Evolutionary conservation across 2,797 vertebrate genomes (phyloP).

Genomic region (Schizothorax lantsangensis): DNA sequence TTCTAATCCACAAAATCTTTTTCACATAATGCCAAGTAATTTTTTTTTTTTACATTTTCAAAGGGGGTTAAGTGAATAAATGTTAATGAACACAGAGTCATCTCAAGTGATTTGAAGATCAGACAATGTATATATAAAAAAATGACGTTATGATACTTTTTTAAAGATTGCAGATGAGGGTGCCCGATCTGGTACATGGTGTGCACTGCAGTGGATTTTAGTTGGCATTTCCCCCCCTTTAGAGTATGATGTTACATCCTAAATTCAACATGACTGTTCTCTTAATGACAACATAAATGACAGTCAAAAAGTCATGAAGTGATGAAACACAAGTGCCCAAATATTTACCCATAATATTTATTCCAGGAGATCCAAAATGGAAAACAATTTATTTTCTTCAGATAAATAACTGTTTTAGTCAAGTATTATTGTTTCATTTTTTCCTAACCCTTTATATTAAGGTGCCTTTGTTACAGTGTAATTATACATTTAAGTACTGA

Average conservation of each 20-base stretch:
- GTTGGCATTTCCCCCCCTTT: background rate
- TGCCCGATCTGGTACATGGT: background rate
- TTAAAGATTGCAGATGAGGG: background rate
- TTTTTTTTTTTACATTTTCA: background rate
- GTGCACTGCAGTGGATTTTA: background rate
- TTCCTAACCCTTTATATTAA: too few relatives aligned
- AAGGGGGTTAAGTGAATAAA: background rate
- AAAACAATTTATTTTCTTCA: too few relatives aligned
- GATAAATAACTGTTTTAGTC: too few relatives aligned
- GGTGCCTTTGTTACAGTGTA: too few relatives aligned
- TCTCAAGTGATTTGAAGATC: background rate
- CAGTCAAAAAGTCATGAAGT: too few relatives aligned
- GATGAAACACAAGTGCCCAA: too few relatives aligned
- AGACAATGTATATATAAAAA: background rate
- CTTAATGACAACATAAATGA: too few relatives aligned
- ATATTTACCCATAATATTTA: too few relatives aligned
- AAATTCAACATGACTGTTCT: background rate
- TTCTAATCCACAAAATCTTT: constrained; percentile 14
- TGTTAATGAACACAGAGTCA: background rate
- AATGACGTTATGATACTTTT: background rate
- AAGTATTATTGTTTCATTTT: too few relatives aligned
- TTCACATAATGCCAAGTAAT: background rate
- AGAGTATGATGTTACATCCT: background rate
- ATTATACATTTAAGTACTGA: too few relatives aligned
- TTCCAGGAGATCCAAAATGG: too few relatives aligned